Evolutionary conservation across 2,797 vertebrate genomes (phyloP).

Genomic region (Rhodeus uyekii): DNA sequence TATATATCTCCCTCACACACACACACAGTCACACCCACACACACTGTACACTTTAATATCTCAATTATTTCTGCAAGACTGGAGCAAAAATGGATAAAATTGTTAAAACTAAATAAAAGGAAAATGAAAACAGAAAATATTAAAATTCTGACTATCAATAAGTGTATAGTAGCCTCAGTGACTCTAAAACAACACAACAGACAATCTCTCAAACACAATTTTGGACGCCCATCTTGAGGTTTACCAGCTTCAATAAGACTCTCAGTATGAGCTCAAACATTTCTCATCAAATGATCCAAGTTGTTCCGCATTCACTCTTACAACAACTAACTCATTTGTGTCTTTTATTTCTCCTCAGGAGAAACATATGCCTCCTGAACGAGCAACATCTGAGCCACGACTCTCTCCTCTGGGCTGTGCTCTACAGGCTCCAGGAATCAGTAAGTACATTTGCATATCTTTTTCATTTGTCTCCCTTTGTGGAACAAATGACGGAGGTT

Average conservation of each 20-base stretch:
- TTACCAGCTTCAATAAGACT: not conserved
- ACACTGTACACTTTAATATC: not conserved
- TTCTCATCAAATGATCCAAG: not conserved
- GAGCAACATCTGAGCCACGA: slow-evolving; percentile 3
- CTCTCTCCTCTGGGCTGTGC: slow-evolving; percentile 22
- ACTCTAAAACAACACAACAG: not conserved
- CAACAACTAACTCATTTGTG: not conserved
- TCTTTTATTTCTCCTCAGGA: not conserved
- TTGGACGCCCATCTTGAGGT: not conserved
- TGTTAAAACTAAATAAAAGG: not conserved
- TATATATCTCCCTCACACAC: too few species aligned
- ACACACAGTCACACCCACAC: rapidly evolving
- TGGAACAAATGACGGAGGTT: slow-evolving; percentile 27
- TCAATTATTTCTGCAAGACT: not conserved
- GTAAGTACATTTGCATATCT: slow-evolving; percentile 20
- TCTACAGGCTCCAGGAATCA: slow-evolving; percentile 21
- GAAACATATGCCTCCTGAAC: not conserved
- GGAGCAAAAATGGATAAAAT: not conserved
- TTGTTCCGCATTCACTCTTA: not conserved
- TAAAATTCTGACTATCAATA: not conserved
- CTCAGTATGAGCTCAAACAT: not conserved
- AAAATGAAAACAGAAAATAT: not conserved
- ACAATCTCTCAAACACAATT: not conserved
- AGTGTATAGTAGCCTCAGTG: not conserved
- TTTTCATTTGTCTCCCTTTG: slow-evolving; percentile 27